These are phyloP conservation scores for Beroe forskalii DNA, from an alignment of 37 sponge, comb jelly and placozoan genomes.

Conservation along the genomic window DNA sequence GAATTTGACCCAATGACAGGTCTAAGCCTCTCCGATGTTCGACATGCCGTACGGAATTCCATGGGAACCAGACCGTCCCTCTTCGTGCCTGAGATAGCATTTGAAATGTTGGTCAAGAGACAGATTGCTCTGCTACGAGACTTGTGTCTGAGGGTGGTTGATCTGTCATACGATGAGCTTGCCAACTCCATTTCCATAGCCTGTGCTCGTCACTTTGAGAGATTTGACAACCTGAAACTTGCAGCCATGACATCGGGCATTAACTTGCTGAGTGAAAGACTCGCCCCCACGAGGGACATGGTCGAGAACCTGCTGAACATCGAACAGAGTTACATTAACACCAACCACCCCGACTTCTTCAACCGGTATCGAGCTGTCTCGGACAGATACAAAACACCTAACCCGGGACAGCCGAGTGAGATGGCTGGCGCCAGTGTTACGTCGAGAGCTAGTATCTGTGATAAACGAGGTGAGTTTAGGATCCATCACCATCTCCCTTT, in stretches of 20 bases:
- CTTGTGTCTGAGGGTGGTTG: constrained; percentile 92
- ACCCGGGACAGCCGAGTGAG: not conserved
- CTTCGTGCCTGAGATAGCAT: constrained; percentile 97
- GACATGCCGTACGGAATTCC: constrained; percentile 90
- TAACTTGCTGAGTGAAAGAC: constrained; percentile 75
- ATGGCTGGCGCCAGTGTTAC: not conserved
- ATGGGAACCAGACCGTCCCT: constrained; percentile 90
- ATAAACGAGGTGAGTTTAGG: not conserved
- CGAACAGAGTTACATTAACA: constrained; percentile 97
- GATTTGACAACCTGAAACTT: constrained; percentile 85
- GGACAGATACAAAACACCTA: not conserved
- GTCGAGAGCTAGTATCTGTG: constrained; percentile 16
- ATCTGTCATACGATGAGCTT: constrained; percentile 94
- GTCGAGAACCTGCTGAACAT: constrained; percentile 92
- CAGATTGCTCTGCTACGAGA: constrained; percentile 85
- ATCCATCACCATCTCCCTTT: not conserved
- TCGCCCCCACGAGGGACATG: constrained; percentile 88
- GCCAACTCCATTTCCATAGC: constrained; percentile 77
- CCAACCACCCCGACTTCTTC: constrained; percentile 98
- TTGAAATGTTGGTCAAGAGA: constrained; percentile 94
- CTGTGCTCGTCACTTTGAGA: constrained; percentile 66
- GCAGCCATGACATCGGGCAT: constrained; percentile 79
- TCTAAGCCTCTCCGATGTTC: constrained; percentile 76
- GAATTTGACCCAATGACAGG: constrained; percentile 83
- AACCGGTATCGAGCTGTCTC: constrained; percentile 43